phyloP scores from a whole-genome alignment of 2,888 invertebrate species.

The Troglohyphantes excavatus region DNA sequence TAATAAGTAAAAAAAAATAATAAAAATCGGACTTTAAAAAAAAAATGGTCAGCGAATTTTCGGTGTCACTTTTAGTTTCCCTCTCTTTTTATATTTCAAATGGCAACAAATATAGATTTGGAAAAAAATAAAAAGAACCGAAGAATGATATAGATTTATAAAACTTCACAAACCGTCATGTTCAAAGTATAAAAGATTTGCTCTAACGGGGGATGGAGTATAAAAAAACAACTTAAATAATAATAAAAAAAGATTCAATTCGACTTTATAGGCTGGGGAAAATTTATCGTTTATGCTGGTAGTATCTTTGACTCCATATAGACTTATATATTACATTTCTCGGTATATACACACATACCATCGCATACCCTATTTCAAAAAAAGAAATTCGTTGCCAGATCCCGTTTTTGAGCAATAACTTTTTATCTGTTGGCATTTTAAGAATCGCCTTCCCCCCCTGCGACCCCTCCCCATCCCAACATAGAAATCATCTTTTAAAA shows the following conservation, averaged over 20 bases:
- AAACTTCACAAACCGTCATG: constrained; percentile 66
- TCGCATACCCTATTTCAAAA: background rate
- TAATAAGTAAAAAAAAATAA: constrained; percentile 18
- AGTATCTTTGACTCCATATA: constrained; percentile 49
- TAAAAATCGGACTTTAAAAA: constrained; percentile 3
- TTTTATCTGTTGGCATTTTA: constrained; percentile 76
- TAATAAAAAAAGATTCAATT: constrained; percentile 66
- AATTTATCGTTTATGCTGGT: constrained; percentile 62
- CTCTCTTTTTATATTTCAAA: constrained; percentile 46
- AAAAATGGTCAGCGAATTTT: constrained; percentile 39
- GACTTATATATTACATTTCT: constrained; percentile 63
- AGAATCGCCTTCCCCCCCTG: constrained; percentile 11
- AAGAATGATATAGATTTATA: constrained; percentile 48
- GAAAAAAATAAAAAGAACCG: constrained; percentile 35
- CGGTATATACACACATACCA: constrained; percentile 43
- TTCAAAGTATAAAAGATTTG: constrained; percentile 41
- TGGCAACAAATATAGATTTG: constrained; percentile 70
- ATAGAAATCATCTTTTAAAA: constrained; percentile 52
- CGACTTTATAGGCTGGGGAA: constrained; percentile 69
- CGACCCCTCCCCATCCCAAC: constrained; percentile 8
- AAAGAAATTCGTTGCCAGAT: constrained; percentile 56
- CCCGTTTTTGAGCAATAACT: constrained; percentile 66
- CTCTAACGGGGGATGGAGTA: constrained; percentile 8
- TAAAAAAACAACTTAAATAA: constrained; percentile 9
- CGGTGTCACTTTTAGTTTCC: background rate